A percentile compares a stretch with the other conserved stretches of the same genome.
Evolutionary conservation across 2,113 vertebrate genomes (phyloP).

Genomic region (Platichthys stellatus): DNA sequence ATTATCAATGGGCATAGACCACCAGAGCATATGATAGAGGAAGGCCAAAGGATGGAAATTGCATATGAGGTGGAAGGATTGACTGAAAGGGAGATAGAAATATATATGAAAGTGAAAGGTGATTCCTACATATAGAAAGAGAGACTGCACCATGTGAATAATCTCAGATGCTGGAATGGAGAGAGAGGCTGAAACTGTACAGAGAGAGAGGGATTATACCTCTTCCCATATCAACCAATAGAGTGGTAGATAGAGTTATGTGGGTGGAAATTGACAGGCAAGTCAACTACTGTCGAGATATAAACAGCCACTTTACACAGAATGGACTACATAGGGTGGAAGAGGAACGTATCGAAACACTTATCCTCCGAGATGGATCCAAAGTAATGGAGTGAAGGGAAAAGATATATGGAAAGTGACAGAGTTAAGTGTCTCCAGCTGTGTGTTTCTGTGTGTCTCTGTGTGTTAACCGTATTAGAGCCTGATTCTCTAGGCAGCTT

Average conservation of each 20-base stretch:
- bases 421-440: background rate
- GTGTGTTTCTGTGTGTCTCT: background rate
- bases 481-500: background rate
- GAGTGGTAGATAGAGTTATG: conserved; percentile 5
- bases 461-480: background rate
- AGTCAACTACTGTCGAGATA: conserved; percentile 26
- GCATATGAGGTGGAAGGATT: conserved; percentile 5
- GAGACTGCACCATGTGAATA: conserved; percentile 34
- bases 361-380: background rate
- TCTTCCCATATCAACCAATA: conserved; percentile 19
- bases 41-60: conserved; percentile 13
- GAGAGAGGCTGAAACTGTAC: conserved; percentile 2
- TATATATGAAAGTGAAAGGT: conserved; percentile 9
- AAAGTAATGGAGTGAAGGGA: background rate
- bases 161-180: conserved; percentile 12
- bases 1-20: conserved; percentile 61
- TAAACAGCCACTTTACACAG: background rate
- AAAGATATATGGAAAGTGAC: background rate
- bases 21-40: conserved; percentile 70
- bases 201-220: conserved; percentile 27
- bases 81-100: conserved; percentile 1
- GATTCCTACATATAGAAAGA: conserved; percentile 7
- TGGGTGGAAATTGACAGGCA: conserved; percentile 27
- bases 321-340: background rate
- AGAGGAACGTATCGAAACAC: background rate